Base-by-base conservation (phyloP, 1,140 invertebrate genomes). In the Rhizoglyphus robini region DNA sequence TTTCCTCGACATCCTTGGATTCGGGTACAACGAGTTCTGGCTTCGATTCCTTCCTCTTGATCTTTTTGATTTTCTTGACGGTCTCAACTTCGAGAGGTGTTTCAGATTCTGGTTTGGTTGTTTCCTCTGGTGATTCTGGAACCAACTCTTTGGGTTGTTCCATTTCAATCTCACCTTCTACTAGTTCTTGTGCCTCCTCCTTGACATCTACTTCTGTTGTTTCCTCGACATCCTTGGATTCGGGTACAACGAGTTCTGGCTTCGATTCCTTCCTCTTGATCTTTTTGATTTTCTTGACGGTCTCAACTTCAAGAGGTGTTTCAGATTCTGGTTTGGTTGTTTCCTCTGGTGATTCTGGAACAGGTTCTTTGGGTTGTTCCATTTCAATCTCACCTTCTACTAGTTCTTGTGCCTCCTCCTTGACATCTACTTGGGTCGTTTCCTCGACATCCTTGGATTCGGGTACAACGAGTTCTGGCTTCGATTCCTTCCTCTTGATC, bases 231-330 rank as follows among this genome's bases (percentile, higher is more conserved):
- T 68, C 65, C 25, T 36, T 41, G 27, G 65, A 63, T 20, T 69
- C 51, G 30, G 63, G 41, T 47, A 5, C 18, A 63, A 60, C 34
- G 5, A 20, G 4, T 25, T 63, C 61, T 20, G 46, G 20, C 65
- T 65, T 66, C 20, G 62, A 25, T 30, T 58, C 32, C 25, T 69
- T 41, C 0, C 69, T 41, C 67, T 71, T 68, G 38, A 66, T 63
- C 15, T 68, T 20, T 48, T 32, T 66, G 41, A 67, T 58, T 64
- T 68, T 69, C 23, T 30, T 66, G 27, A 46, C 65, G 67, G 67
- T 63, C 61, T 65, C 61, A 65, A 62, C 41, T 65, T 8, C 36
- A 11, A 41, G 4, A 23, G 60, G 64, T 65, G 18, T 65, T 4
- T 36, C 63, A 58, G 38, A 63, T 58, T 69, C 63, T 54, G 20